These are phyloP conservation scores for Podarcis siculus DNA, from an alignment of 2,797 vertebrate species.

Conservation along the genomic window DNA sequence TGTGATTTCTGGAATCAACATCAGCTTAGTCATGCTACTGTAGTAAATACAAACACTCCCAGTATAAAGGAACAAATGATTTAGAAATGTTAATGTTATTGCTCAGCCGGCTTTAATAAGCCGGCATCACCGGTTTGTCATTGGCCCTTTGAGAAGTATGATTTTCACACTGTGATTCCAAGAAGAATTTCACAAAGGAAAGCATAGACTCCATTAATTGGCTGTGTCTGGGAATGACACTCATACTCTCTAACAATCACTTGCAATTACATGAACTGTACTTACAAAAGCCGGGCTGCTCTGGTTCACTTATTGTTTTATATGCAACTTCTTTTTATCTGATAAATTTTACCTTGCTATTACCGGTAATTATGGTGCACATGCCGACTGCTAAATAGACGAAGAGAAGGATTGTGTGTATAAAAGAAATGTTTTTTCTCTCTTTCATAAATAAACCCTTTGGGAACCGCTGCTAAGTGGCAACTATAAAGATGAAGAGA, in stretches of 20 bases:
- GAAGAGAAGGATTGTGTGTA: not conserved
- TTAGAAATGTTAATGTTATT: not conserved
- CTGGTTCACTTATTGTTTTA: rapidly evolving
- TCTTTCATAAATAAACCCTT: not conserved
- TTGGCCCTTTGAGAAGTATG: not conserved
- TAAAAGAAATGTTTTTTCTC: not conserved
- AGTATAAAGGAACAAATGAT: not conserved
- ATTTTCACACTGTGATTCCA: constrained; percentile 8
- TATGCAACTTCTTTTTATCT: not conserved
- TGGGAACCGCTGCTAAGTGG: not conserved
- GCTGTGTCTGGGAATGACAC: not conserved
- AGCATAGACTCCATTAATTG: not conserved
- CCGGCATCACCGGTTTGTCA: not conserved
- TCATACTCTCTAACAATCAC: not conserved
- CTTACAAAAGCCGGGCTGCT: not conserved
- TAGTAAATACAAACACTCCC: not conserved
- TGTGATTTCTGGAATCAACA: not conserved
- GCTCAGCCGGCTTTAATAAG: not conserved
- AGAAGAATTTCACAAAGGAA: not conserved
- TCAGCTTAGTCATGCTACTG: not conserved
- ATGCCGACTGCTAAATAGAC: not conserved
- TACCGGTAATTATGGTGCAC: not conserved
- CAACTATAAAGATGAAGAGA: not conserved
- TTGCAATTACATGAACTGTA: not conserved
- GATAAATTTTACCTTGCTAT: not conserved